Conservation (phyloP, 2,797 vertebrate species). For the Tokudaia muenninki region DNA sequence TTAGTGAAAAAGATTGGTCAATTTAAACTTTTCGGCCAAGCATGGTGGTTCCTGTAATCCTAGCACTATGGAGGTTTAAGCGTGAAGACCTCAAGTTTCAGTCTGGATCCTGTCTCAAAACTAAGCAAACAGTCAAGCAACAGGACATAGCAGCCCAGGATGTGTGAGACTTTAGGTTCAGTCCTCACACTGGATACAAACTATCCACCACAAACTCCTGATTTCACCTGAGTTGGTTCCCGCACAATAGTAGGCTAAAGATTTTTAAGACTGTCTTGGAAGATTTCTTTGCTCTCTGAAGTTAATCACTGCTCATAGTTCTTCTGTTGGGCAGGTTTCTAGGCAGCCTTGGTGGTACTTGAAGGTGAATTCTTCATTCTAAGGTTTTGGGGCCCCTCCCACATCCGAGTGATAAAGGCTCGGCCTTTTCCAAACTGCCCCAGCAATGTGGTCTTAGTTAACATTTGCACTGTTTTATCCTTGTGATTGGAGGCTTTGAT, state of each 20-base stretch:
- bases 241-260: background rate
- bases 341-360: background rate
- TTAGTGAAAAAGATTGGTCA: background rate
- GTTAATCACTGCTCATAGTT: background rate
- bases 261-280: slow-evolving; percentile 54
- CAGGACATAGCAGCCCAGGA: background rate
- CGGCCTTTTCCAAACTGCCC: too few relatives aligned
- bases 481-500: background rate
- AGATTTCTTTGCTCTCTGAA: background rate
- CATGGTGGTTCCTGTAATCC: background rate
- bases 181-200: background rate
- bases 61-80: background rate
- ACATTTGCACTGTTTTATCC: background rate
- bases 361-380: background rate
- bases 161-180: background rate
- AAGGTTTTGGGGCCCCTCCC: background rate
- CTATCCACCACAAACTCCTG: background rate
- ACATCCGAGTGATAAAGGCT: background rate
- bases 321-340: background rate
- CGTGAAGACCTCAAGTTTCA: background rate
- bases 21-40: background rate
- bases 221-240: background rate
- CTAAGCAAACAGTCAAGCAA: background rate
- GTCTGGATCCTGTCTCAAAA: background rate
- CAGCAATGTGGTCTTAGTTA: background rate